Conservation (phyloP, 2,113 vertebrate species). For the Plecotus auritus region DNA sequence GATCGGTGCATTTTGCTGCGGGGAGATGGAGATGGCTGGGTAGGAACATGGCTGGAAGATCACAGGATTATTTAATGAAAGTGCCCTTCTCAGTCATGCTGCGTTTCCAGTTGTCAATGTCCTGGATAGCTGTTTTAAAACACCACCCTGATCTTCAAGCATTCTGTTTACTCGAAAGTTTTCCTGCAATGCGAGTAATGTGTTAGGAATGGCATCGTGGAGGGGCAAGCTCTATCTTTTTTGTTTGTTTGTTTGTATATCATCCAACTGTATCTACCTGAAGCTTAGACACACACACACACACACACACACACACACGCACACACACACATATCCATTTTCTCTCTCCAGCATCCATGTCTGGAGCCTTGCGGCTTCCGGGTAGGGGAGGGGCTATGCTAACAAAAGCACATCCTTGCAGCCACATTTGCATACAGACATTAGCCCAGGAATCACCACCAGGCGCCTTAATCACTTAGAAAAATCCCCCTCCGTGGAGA, state of each 20-base stretch:
- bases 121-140: conserved; percentile 62
- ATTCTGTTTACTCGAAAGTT: conserved; percentile 41
- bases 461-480: conserved; percentile 59
- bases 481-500: conserved; percentile 54
- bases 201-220: background rate
- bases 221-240: background rate
- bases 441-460: conserved; percentile 65
- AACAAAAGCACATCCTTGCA: conserved; percentile 77
- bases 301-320: background rate
- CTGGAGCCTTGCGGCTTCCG: conserved; percentile 69
- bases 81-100: conserved; percentile 59
- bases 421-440: conserved; percentile 68
- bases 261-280: conserved; percentile 7
- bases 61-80: conserved; percentile 77
- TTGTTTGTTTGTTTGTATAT: conserved; percentile 53
- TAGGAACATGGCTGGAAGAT: conserved; percentile 75
- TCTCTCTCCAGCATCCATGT: conserved; percentile 60
- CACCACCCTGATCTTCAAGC: conserved; percentile 15
- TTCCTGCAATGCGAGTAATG: conserved; percentile 1
- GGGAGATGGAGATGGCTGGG: conserved; percentile 74
- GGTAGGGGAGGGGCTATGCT: conserved; percentile 71
- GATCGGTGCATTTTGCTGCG: conserved; percentile 78
- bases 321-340: conserved; percentile 66
- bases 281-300: conserved; percentile 28
- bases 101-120: conserved; percentile 63